These are phyloP conservation scores for Phthorimaea operculella DNA, from an alignment of 1,140 invertebrate genomes.

Conservation along the genomic window DNA sequence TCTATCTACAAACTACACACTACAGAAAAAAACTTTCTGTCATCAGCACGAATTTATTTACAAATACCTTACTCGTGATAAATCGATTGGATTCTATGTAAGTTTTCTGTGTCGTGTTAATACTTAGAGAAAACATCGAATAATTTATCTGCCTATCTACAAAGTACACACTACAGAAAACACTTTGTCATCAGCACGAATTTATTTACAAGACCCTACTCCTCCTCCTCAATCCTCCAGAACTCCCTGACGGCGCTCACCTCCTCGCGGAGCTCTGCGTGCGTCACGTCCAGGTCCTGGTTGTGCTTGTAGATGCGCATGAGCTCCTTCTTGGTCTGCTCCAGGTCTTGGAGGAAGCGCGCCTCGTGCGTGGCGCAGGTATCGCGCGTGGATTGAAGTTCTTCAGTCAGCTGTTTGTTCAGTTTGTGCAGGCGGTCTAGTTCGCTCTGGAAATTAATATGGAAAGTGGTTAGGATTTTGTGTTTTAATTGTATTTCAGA, in stretches of 20 bases:
- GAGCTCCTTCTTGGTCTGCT: slow-evolving; percentile 62
- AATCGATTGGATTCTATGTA: no score
- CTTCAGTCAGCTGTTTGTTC: slow-evolving; percentile 54
- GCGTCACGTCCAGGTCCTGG: slow-evolving; percentile 70
- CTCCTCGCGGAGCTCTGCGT: slow-evolving; percentile 70
- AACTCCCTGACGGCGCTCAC: slow-evolving; percentile 39
- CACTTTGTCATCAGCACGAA: no score
- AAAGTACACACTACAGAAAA: no score
- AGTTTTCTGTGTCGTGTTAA: no score
- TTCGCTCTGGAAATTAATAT: slow-evolving; percentile 43
- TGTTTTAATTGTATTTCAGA: no score
- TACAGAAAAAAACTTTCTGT: no score
- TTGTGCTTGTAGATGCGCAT: slow-evolving; percentile 64
- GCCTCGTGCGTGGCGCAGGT: slow-evolving; percentile 59
- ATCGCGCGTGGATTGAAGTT: slow-evolving; percentile 57
- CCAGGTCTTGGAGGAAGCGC: slow-evolving; percentile 57
- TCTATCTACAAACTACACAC: no score
- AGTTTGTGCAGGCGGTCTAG: slow-evolving; percentile 48
- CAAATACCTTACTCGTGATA: no score
- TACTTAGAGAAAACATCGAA: no score
- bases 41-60: no score
- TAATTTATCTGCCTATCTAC: no score
- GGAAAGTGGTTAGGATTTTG: neutral
- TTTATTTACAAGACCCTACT: no score
- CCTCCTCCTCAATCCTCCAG: neutral